Percentiles rank a stretch among this genome's conserved stretches.
Conservation (phyloP, 2,113 vertebrate species). For the Gorsachius goisagi region DNA sequence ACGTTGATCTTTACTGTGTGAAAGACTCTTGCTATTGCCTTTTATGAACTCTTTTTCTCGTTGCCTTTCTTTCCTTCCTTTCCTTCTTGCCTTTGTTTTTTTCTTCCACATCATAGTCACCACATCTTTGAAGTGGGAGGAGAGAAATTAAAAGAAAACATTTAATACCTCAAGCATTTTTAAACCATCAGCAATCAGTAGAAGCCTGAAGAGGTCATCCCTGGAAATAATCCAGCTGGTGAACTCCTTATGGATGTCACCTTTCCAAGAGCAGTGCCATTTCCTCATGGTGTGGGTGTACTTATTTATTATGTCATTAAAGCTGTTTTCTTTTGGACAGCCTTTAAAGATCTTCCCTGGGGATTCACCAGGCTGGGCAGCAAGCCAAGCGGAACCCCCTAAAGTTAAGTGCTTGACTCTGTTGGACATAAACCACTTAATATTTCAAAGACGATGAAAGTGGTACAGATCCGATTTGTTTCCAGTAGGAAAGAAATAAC, state of each 20-base stretch:
- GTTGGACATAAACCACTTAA: slow-evolving; percentile 28
- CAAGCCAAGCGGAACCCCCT: slow-evolving; percentile 53
- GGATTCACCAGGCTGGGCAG: slow-evolving; percentile 39
- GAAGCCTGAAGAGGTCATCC: slow-evolving; percentile 11
- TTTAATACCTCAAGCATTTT: slow-evolving; percentile 18
- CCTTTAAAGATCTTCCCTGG: slow-evolving; percentile 25
- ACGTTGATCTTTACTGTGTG: background rate
- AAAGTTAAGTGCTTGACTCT: slow-evolving; percentile 39
- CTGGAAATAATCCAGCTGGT: slow-evolving; percentile 52
- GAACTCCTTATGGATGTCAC: background rate
- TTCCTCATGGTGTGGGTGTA: slow-evolving; percentile 23
- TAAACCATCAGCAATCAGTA: background rate
- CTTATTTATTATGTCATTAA: slow-evolving; percentile 57
- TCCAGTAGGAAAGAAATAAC: background rate
- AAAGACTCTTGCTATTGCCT: background rate
- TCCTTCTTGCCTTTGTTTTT: background rate
- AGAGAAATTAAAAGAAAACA: slow-evolving; percentile 56
- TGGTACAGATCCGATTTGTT: background rate
- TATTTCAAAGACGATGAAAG: slow-evolving; percentile 21
- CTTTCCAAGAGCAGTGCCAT: background rate
- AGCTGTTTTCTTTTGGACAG: slow-evolving; percentile 31
- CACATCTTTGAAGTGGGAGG: background rate
- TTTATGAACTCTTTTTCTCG: background rate
- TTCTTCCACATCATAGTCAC: background rate
- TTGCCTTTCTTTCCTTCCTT: background rate